Conservation (phyloP, 2,888 invertebrate species). For the Agrochola circellaris region DNA sequence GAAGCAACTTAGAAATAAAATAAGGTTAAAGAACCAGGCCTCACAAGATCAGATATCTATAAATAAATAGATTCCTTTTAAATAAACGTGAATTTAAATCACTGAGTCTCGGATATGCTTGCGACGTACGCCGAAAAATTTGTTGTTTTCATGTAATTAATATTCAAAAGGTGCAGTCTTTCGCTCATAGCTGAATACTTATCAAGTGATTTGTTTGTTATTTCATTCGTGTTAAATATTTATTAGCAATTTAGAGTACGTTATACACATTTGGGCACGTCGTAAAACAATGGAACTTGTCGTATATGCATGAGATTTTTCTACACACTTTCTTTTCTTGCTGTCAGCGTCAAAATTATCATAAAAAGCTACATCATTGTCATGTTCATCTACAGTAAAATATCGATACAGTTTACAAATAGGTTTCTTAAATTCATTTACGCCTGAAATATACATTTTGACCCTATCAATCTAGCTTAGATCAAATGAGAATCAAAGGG, state of each 20-base stretch:
- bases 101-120: constrained; percentile 21
- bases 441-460: too few relatives aligned
- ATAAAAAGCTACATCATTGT: too few relatives aligned
- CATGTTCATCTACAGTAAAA: too few relatives aligned
- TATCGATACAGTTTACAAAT: too few relatives aligned
- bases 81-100: constrained; percentile 13
- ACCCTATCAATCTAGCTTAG: too few relatives aligned
- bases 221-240: constrained; percentile 50
- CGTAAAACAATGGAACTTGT: constrained; percentile 15
- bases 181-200: constrained; percentile 57
- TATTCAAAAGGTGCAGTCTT: constrained; percentile 46
- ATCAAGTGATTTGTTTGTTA: constrained; percentile 47
- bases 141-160: constrained; percentile 45
- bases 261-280: constrained; percentile 44
- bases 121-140: constrained; percentile 44
- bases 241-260: constrained; percentile 49
- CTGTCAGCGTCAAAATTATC: too few relatives aligned
- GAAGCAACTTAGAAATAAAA: not conserved
- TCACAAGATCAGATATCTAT: constrained; percentile 21
- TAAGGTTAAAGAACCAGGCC: constrained; percentile 3
- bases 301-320: not conserved
- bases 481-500: too few relatives aligned
- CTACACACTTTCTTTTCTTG: constrained; percentile 9
- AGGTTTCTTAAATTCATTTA: too few relatives aligned
- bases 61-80: constrained; percentile 13